Evolutionary conservation across 2,797 vertebrate genomes (phyloP), one percentile per base, ranked within the genome.

Genomic region (Lagocephalus sceleratus): DNA sequence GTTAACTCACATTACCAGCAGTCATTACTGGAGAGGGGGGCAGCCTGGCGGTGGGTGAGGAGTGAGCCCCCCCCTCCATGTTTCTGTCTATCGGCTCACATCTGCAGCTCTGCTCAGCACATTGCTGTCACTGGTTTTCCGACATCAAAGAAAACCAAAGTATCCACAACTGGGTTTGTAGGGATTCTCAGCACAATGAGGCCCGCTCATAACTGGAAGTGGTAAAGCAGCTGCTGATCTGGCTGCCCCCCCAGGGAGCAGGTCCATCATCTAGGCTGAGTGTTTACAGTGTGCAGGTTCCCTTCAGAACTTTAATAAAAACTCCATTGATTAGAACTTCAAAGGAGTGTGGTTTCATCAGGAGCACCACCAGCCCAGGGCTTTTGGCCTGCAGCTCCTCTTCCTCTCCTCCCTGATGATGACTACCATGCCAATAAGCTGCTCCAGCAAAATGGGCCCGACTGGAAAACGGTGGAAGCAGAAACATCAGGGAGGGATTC

Each of bases 191-290:
- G 57, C 52, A 43, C 52, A 53, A 17, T 19, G 35, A 65, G 40
- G 4, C 26, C 49, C 6, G 32, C 59, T 64, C 62, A 63, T 68
- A 77, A 67, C 15, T 63, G 58, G 55, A 73, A 59, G 68, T 66
- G 71, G 79, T 78, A 70, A 81, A 84, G 78, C 81, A 75, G 73
- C 57, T 35, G 68, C 45, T 42, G 66, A 80, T 82, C 71, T 65
- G 61, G 57, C 60, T 62, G 40, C 65, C 56, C 71, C 83, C 76
- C 63, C 12, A 2, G 77, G 78, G 71, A 73, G 57, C 62, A 44
- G 51, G 41, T 73, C 63, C 62, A 73, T 54, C 63, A 58, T 41
- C 47, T 35, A 60, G 60, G 52, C 60, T 35, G 52, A 29, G 63
- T 82, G 71, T 77, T 85, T 85, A 74, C 54, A 60, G 60, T 78